phyloP scores from a whole-genome alignment of 2,113 vertebrate genomes.

The Misgurnus anguillicaudatus region DNA sequence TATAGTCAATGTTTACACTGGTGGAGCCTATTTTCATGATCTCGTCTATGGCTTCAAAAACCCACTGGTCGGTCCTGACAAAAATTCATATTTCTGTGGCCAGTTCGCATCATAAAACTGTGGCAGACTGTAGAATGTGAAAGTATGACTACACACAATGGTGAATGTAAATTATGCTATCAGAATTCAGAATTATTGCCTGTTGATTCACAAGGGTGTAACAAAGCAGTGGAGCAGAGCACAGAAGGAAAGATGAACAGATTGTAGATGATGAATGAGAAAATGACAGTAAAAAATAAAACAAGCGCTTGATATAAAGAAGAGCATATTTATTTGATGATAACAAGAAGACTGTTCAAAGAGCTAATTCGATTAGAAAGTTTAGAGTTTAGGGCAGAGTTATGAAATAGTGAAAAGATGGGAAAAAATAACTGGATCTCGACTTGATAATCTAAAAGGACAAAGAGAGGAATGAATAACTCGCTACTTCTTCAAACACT shows the following conservation, averaged over 20 bases:
- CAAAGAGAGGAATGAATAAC: slow-evolving; percentile 47
- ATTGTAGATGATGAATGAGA: slow-evolving; percentile 20
- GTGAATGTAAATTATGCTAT: slow-evolving; percentile 30
- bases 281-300: slow-evolving; percentile 27
- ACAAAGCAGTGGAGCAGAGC: slow-evolving; percentile 8
- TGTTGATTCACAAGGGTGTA: slow-evolving; percentile 20
- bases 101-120: not conserved
- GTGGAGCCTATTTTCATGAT: too few species aligned
- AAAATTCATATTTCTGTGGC: slow-evolving; percentile 7
- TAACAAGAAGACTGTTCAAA: slow-evolving; percentile 27
- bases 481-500: slow-evolving; percentile 26
- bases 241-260: slow-evolving; percentile 30
- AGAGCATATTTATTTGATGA: slow-evolving; percentile 31
- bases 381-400: not conserved
- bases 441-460: slow-evolving; percentile 40
- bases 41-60: not conserved
- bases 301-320: slow-evolving; percentile 35
- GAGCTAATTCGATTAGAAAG: slow-evolving; percentile 26
- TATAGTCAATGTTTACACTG: too few species aligned
- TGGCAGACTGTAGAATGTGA: not conserved
- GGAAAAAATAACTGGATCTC: not conserved
- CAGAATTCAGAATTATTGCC: slow-evolving; percentile 22
- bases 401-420: not conserved
- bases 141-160: slow-evolving; percentile 10
- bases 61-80: not conserved